Evolutionary conservation across 2,888 invertebrate genomes (phyloP).

Genomic region (Drosophila melanosoma): DNA sequence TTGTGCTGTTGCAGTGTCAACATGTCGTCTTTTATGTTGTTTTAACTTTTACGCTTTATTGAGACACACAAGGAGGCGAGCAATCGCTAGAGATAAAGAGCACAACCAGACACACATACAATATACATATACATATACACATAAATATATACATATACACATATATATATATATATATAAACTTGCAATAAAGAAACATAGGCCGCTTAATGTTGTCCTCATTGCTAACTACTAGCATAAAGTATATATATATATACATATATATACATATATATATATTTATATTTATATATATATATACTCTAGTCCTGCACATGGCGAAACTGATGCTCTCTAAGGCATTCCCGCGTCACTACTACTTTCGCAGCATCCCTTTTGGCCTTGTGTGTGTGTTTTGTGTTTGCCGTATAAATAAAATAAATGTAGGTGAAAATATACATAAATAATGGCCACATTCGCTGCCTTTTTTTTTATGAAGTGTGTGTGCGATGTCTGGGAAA

Average conservation of each 20-base stretch:
- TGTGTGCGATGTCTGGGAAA: constrained; percentile 54
- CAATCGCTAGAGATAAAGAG: constrained; percentile 36
- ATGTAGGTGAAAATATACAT: constrained; percentile 79
- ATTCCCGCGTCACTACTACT: constrained; percentile 48
- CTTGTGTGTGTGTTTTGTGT: constrained; percentile 19
- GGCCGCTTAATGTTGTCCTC: constrained; percentile 43
- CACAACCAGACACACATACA: constrained; percentile 17
- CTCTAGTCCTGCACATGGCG: constrained; percentile 17
- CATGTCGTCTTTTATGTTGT: constrained; percentile 54
- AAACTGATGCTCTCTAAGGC: constrained; percentile 45
- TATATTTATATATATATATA: constrained; percentile 9
- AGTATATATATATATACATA: constrained; percentile 16
- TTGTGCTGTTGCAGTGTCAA: constrained; percentile 43
- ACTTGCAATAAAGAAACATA: constrained; percentile 10
- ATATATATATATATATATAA: constrained; percentile 3
- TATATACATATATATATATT: constrained; percentile 1
- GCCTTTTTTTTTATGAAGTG: constrained; percentile 58
- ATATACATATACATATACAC: constrained; percentile 11
- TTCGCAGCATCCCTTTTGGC: constrained; percentile 39
- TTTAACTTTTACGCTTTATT: constrained; percentile 64
- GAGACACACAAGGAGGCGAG: constrained; percentile 40
- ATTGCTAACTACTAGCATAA: constrained; percentile 50
- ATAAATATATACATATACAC: constrained; percentile 13
- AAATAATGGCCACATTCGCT: constrained; percentile 73
- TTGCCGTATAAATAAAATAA: constrained; percentile 66